These are phyloP conservation scores for Crotophaga sulcirostris DNA, from an alignment of 2,113 vertebrate species.

Conservation along the genomic window DNA sequence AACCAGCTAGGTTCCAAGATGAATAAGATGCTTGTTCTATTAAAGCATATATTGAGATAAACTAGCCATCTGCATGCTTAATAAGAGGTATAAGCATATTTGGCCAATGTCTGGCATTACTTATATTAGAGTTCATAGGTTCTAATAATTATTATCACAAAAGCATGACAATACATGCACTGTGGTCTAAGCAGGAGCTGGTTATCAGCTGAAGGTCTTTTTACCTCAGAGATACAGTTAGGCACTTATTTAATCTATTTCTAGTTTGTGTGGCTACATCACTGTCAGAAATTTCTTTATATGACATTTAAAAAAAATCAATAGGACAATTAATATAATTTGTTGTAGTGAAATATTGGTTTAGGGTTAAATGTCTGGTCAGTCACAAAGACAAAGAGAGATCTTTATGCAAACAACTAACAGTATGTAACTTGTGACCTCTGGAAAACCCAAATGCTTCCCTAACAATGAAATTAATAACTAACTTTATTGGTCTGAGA, in stretches of 20 bases:
- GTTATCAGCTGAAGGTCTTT: background rate
- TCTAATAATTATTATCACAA: background rate
- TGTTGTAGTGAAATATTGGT: background rate
- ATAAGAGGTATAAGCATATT: background rate
- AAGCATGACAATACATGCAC: background rate
- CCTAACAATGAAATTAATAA: background rate
- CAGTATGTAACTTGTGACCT: background rate
- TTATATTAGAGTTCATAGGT: background rate
- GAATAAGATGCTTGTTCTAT: background rate
- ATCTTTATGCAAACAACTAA: background rate
- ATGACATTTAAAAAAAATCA: background rate
- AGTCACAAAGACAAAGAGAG: background rate
- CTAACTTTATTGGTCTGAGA: background rate
- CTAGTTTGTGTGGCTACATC: background rate
- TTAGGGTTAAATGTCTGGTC: background rate
- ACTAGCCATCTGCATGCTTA: fast-evolving
- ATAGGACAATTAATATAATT: background rate
- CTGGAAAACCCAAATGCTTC: background rate
- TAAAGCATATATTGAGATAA: background rate
- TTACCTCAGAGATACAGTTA: background rate
- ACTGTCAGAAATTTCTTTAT: background rate
- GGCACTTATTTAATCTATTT: background rate
- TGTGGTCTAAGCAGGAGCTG: background rate
- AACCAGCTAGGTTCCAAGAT: fast-evolving
- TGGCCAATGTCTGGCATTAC: background rate